Conservation (phyloP, 1,140 invertebrate species). For the Drosophila prosaltans region DNA sequence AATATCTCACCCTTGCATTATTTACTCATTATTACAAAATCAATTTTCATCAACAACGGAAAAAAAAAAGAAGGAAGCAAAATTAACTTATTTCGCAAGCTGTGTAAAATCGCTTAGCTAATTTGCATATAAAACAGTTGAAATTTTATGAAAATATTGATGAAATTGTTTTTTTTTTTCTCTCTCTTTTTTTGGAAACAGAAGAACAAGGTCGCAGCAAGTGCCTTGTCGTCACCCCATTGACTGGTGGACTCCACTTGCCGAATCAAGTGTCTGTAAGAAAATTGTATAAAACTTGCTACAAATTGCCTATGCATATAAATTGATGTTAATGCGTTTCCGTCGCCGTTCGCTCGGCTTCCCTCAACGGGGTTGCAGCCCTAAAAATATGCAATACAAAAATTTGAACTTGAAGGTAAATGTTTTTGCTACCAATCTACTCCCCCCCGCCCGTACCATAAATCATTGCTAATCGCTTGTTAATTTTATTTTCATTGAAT, state of each 20-base stretch:
- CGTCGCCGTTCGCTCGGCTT: constrained; percentile 6
- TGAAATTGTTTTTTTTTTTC: constrained; percentile 46
- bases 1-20: constrained; percentile 4
- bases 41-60: constrained; percentile 41
- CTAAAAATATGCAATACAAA: constrained; percentile 58
- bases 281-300: constrained; percentile 82
- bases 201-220: constrained; percentile 29
- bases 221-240: constrained; percentile 45
- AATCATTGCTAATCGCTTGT: constrained; percentile 55
- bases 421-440: background rate
- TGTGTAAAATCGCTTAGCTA: constrained; percentile 72
- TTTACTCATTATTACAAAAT: constrained; percentile 3
- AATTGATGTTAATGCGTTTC: constrained; percentile 80
- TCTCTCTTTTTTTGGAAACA: constrained; percentile 40
- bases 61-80: constrained; percentile 45
- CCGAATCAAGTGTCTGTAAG: constrained; percentile 81
- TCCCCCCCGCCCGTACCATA: background rate
- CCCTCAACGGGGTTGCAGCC: constrained; percentile 16
- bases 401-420: background rate
- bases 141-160: constrained; percentile 78
- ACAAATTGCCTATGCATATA: constrained; percentile 83
- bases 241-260: constrained; percentile 42
- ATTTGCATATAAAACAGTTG: constrained; percentile 83
- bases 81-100: constrained; percentile 59
- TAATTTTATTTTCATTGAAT: constrained; percentile 35